Base-by-base conservation (phyloP, 2,797 vertebrate species). In the Hydrolagus colliei region DNA sequence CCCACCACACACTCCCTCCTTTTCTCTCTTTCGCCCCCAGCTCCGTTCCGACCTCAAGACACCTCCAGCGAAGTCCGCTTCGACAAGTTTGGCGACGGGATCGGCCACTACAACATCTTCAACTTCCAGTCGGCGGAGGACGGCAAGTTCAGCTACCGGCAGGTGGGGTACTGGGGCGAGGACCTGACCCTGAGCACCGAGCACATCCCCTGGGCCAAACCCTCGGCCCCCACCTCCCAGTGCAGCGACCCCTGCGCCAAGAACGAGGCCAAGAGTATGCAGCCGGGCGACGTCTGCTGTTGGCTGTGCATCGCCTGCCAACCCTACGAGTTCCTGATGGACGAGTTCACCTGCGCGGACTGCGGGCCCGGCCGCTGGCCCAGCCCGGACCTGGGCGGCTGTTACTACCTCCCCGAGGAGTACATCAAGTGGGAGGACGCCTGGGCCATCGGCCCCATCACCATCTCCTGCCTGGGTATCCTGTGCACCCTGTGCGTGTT, bases 291-390 rank as follows among this genome's bases (percentile, higher is more conserved):
- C 22, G 96, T 97, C n/a, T 99, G 98, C 92, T 99, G 98, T 90
- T 99, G 98, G 98, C 96, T 99, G 89, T 99, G 98, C 88, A 98
- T 98, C 85, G 95, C 97, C 6, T 99, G 97, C 91, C 98, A 99
- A 90, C 91, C 97, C 41, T 97, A 96, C 0, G 97, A 99, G 90
- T 99, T 96, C 90, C 93, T 98, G 82, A 90, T 94, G 86, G 97
- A 99, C 8, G 97, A 98, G 89, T 97, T 97, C 92, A 98, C 96
- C 86, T 99, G 98, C 73, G 95, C 95, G 14, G 96, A 98, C 91
- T 99, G 98, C 0, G 94, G 95, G 78, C 96, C 96, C 0, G 98
- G 98, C 35, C 95, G 94, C 88, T 99, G 98, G 98, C 98, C 98
- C 76, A 94, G 98, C 0, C 93, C 90, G 86, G 98, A 97, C 87